These are phyloP conservation scores for Cyaniris semiargus DNA, from an alignment of 2,888 invertebrate species.

Conservation along the genomic window DNA sequence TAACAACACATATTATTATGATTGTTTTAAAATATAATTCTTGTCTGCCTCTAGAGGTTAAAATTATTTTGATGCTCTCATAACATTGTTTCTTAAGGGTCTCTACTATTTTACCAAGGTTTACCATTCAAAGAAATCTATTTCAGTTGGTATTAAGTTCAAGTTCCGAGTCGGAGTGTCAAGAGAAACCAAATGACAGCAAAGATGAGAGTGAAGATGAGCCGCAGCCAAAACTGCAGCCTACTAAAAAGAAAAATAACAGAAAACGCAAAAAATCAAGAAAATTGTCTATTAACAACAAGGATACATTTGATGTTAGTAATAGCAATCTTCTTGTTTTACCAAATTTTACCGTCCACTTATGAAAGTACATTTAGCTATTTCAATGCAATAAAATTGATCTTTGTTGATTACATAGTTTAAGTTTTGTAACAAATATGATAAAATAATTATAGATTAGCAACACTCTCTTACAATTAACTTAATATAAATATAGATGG, in stretches of 20 bases:
- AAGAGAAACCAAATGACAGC: slow-evolving; percentile 33
- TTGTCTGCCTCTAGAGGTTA: no score
- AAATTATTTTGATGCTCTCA: no score
- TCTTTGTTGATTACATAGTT: background rate
- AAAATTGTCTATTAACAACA: slow-evolving; percentile 34
- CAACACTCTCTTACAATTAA: background rate
- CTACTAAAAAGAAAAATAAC: slow-evolving; percentile 44
- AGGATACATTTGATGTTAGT: slow-evolving; percentile 35
- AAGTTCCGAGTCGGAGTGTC: slow-evolving; percentile 40
- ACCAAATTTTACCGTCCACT: background rate
- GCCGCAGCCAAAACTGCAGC: slow-evolving; percentile 33
- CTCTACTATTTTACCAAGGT: background rate
- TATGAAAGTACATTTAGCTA: no score
- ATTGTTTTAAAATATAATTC: no score
- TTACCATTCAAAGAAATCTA: background rate
- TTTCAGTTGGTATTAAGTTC: slow-evolving; percentile 45
- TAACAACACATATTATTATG: background rate
- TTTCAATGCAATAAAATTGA: background rate
- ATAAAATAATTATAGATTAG: background rate
- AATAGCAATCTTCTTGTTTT: slow-evolving; percentile 1
- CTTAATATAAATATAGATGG: slow-evolving; percentile 49
- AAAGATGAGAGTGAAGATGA: slow-evolving; percentile 32
- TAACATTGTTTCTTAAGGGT: no score
- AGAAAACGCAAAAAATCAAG: slow-evolving; percentile 44
- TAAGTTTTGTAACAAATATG: background rate